Evolutionary conservation across 2,888 invertebrate genomes (phyloP).

Genomic region (Atrina japonica): DNA sequence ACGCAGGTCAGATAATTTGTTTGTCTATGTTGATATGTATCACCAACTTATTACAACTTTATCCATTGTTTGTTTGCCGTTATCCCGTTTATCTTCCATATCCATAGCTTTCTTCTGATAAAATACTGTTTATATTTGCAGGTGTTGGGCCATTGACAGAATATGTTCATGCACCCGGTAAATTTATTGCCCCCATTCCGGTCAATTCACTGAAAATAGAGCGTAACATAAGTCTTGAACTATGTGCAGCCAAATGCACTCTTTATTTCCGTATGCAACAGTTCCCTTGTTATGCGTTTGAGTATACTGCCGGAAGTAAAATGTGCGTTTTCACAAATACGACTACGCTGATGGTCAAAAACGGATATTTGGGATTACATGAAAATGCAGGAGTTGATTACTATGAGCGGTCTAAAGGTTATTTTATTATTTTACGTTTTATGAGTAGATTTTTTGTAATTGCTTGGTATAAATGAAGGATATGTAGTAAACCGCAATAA

Average conservation of each 20-base stretch:
- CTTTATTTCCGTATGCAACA: constrained; percentile 49
- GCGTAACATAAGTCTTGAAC: constrained; percentile 44
- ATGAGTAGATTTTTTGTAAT: too few relatives aligned
- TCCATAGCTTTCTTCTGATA: too few relatives aligned
- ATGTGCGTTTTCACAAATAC: constrained; percentile 55
- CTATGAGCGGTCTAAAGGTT: constrained; percentile 59
- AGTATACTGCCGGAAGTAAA: constrained; percentile 46
- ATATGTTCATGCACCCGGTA: constrained; percentile 50
- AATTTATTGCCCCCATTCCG: constrained; percentile 51
- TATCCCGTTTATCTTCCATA: too few relatives aligned
- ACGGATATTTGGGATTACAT: constrained; percentile 53
- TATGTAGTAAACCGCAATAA: too few relatives aligned
- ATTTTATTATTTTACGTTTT: too few relatives aligned
- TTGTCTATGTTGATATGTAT: too few relatives aligned
- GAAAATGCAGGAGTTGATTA: constrained; percentile 48
- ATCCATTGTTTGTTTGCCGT: too few relatives aligned
- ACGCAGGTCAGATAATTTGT: too few relatives aligned
- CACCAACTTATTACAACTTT: too few relatives aligned
- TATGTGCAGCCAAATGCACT: constrained; percentile 59
- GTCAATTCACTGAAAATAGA: constrained; percentile 46
- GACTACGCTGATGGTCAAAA: constrained; percentile 50
- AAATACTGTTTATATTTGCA: too few relatives aligned
- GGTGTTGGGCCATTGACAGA: constrained; percentile 43
- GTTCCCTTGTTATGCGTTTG: constrained; percentile 58
- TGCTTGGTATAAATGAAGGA: too few relatives aligned